Evolutionary conservation across 2,113 vertebrate genomes (phyloP).

Genomic region (Brachypteracias leptosomus): DNA sequence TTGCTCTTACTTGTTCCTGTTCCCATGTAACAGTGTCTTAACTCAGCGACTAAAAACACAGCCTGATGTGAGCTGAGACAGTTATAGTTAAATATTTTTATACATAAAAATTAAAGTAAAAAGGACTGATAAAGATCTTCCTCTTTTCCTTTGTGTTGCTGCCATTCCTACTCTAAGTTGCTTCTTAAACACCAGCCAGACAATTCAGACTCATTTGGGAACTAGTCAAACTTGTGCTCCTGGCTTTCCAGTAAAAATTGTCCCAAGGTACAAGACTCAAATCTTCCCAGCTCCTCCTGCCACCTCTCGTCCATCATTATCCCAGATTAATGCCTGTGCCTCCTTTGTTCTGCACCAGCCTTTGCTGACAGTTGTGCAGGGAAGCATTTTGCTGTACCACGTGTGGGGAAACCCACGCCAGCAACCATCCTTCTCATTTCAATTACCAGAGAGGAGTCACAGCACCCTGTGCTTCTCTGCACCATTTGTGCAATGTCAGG

Average conservation of each 20-base stretch:
- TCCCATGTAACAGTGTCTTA: background rate
- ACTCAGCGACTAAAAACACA: background rate
- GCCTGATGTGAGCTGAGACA: background rate
- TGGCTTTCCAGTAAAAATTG: slow-evolving; percentile 41
- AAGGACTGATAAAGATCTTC: background rate
- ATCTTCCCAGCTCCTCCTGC: slow-evolving; percentile 15
- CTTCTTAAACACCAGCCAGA: background rate
- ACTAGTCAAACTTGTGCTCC: slow-evolving; percentile 41
- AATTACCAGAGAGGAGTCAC: slow-evolving; percentile 3
- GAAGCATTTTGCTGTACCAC: background rate
- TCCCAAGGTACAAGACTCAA: background rate
- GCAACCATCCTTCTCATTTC: background rate
- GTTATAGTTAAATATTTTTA: background rate
- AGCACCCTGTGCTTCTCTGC: background rate
- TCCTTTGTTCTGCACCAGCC: background rate
- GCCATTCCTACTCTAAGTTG: background rate
- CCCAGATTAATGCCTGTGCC: background rate
- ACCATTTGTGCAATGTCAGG: slow-evolving; percentile 43
- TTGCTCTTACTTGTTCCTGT: background rate
- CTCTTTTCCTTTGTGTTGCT: background rate
- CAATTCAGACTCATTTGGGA: background rate
- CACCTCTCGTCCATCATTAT: slow-evolving; percentile 3
- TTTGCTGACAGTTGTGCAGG: background rate
- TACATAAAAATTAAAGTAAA: background rate
- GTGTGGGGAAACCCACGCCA: slow-evolving; percentile 14